Conservation (phyloP, 2,113 vertebrate species). For the Cichladusa arquata region DNA sequence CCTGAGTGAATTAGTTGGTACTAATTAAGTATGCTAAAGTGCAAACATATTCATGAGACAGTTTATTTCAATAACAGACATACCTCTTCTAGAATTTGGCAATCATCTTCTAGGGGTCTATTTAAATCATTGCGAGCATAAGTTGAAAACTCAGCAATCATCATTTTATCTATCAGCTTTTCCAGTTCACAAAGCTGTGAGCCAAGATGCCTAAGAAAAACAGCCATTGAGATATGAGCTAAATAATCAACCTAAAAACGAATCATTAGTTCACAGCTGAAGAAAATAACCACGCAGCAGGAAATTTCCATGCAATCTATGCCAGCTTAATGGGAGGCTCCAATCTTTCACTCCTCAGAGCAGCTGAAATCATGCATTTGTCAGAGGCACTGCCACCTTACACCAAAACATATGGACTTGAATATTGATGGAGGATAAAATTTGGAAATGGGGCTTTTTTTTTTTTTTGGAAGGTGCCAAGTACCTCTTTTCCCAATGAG, state of each 20-base stretch:
- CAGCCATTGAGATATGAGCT: slow-evolving; percentile 22
- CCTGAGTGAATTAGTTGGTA: neutral
- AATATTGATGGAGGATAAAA: slow-evolving; percentile 11
- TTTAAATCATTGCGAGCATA: slow-evolving; percentile 90
- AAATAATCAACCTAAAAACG: slow-evolving; percentile 29
- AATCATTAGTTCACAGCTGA: slow-evolving; percentile 7
- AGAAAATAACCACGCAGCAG: neutral
- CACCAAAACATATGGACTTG: neutral
- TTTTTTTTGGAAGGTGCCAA: neutral
- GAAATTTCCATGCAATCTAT: slow-evolving; percentile 44
- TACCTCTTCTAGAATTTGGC: slow-evolving; percentile 93
- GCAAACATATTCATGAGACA: slow-evolving; percentile 37
- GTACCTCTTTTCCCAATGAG: neutral
- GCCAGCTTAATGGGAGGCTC: neutral
- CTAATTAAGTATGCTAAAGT: slow-evolving; percentile 23
- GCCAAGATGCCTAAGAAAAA: slow-evolving; percentile 88
- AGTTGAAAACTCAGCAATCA: slow-evolving; percentile 96
- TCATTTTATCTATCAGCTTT: slow-evolving; percentile 99
- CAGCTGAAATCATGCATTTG: neutral
- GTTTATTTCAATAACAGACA: slow-evolving; percentile 47
- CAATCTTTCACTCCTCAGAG: neutral
- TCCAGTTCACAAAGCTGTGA: slow-evolving; percentile 99
- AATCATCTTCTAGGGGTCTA: slow-evolving; percentile 88
- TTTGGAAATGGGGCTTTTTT: neutral
- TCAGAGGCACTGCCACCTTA: slow-evolving; percentile 6